A percentile compares a stretch with the other conserved stretches of the same genome.
These are phyloP conservation scores for Battus philenor DNA, from an alignment of 1,140 invertebrate genomes.

Conservation along the genomic window DNA sequence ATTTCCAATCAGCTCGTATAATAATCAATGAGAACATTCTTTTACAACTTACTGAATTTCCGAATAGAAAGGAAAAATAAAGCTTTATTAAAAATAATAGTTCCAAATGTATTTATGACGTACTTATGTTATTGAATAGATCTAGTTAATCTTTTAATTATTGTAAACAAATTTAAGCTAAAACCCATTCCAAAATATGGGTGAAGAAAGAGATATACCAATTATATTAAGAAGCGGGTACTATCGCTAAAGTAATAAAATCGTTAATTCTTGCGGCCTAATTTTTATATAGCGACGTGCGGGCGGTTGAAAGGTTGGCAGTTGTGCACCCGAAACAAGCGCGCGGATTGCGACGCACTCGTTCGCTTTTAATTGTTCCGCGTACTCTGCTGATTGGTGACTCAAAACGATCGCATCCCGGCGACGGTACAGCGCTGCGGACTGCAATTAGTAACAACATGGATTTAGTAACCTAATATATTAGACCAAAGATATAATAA, in stretches of 20 bases:
- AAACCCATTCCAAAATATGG: too few relatives aligned
- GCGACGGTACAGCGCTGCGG: not conserved
- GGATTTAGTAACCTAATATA: too few relatives aligned
- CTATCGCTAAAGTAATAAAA: constrained; percentile 4
- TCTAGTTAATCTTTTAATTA: too few relatives aligned
- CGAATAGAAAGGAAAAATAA: too few relatives aligned
- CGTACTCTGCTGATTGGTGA: constrained; percentile 17
- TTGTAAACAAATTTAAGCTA: too few relatives aligned
- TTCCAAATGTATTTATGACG: too few relatives aligned
- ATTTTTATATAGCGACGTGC: constrained; percentile 39
- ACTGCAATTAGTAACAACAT: not conserved
- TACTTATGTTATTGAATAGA: too few relatives aligned
- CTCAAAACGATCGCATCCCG: not conserved
- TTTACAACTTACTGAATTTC: too few relatives aligned
- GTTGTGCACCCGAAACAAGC: constrained; percentile 59
- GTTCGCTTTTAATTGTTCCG: constrained; percentile 36
- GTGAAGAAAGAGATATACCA: not conserved
- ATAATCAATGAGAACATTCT: too few relatives aligned
- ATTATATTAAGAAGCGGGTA: not conserved
- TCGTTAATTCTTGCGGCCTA: constrained; percentile 34
- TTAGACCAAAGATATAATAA: too few relatives aligned
- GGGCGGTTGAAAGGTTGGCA: constrained; percentile 44
- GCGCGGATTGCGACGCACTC: constrained; percentile 37
- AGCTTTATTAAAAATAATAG: too few relatives aligned
- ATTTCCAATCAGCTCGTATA: too few relatives aligned